These are phyloP conservation scores for Lanistes nyassanus DNA, from an alignment of 1,140 invertebrate genomes.

Conservation along the genomic window DNA sequence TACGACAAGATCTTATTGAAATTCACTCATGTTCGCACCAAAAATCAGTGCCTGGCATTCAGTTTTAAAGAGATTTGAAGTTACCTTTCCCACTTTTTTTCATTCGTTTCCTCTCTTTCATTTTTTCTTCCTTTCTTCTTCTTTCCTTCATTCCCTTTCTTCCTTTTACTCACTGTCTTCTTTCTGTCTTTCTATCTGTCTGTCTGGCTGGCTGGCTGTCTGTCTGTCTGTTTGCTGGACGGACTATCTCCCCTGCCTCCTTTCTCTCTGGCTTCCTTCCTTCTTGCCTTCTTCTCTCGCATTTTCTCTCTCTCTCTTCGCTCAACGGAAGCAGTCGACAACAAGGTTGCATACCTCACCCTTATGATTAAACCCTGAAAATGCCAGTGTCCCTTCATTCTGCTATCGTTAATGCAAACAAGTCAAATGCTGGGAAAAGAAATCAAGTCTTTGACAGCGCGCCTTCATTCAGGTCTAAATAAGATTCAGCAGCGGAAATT, in stretches of 20 bases:
- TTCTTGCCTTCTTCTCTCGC: neutral
- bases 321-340: too few species aligned
- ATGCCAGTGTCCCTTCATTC: too few species aligned
- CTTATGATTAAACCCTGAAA: too few species aligned
- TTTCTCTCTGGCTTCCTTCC: neutral
- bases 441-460: too few species aligned
- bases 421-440: too few species aligned
- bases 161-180: too few species aligned
- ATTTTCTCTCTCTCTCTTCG: conserved; percentile 3
- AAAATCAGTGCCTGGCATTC: neutral
- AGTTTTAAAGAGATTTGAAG: too few species aligned
- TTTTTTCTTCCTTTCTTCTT: conserved; percentile 1
- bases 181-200: conserved; percentile 1
- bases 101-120: neutral
- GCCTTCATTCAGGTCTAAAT: too few species aligned
- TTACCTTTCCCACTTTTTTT: neutral
- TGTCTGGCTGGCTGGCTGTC: neutral
- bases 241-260: neutral
- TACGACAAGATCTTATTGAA: neutral
- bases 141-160: too few species aligned
- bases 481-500: too few species aligned
- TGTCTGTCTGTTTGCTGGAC: neutral
- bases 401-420: too few species aligned
- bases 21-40: neutral
- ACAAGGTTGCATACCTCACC: too few species aligned